A percentile compares a stretch with the other conserved stretches of the same genome.
These are phyloP conservation scores for Trachelipus rathkii DNA, from an alignment of 1,140 invertebrate genomes.

Conservation along the genomic window DNA sequence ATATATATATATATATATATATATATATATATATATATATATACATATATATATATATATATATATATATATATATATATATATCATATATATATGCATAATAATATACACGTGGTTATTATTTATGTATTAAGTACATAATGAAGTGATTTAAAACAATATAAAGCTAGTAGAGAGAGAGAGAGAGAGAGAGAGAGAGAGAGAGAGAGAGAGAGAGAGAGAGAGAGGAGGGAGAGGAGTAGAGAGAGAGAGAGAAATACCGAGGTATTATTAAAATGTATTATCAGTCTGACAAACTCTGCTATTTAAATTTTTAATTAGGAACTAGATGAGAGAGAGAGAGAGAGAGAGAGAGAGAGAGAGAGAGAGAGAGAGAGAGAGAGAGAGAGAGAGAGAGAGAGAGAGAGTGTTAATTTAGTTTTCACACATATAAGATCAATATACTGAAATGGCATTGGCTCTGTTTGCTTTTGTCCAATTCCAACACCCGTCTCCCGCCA, in stretches of 20 bases:
- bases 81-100: slow-evolving; percentile 27
- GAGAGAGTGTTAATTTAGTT: neutral
- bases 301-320: too few species aligned
- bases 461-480: neutral
- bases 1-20: slow-evolving; percentile 21
- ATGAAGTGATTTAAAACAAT: too few species aligned
- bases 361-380: slow-evolving; percentile 4
- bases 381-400: neutral
- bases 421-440: slow-evolving; percentile 4
- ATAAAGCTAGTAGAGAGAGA: neutral
- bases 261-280: too few species aligned
- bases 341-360: slow-evolving; percentile 11
- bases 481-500: neutral
- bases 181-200: slow-evolving; percentile 11
- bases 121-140: too few species aligned
- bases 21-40: slow-evolving; percentile 20
- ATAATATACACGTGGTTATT: slow-evolving; percentile 1
- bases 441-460: neutral
- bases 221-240: neutral
- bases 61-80: slow-evolving; percentile 30
- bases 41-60: slow-evolving; percentile 27
- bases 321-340: neutral
- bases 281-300: too few species aligned
- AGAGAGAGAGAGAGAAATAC: neutral
- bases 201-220: slow-evolving; percentile 7